These are phyloP conservation scores for Xerus inauris DNA, from an alignment of 2,113 vertebrate species.

Conservation along the genomic window DNA sequence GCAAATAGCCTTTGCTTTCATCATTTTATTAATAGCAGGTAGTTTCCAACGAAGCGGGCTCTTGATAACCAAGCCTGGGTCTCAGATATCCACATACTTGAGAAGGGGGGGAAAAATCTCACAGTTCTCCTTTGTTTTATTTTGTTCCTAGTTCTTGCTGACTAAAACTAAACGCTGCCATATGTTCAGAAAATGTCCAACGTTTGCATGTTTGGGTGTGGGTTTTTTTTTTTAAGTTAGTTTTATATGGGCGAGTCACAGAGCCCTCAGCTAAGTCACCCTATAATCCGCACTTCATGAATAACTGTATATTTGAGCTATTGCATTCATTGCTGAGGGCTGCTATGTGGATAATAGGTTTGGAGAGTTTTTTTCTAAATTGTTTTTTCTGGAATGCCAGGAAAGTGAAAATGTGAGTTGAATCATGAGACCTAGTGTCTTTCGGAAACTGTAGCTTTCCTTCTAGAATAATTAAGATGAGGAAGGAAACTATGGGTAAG, in stretches of 20 bases:
- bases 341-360: not conserved
- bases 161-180: conserved; percentile 52
- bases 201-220: conserved; percentile 23
- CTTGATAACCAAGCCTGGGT: not conserved
- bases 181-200: conserved; percentile 1
- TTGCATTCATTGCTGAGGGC: conserved; percentile 35
- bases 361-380: not conserved
- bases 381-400: conserved; percentile 25
- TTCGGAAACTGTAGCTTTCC: not conserved
- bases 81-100: not conserved
- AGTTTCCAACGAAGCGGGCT: not conserved
- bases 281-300: conserved; percentile 75
- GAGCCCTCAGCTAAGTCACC: conserved; percentile 69
- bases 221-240: conserved; percentile 12
- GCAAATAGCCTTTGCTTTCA: not conserved
- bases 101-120: not conserved
- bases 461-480: not conserved
- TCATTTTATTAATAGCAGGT: not conserved
- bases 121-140: not conserved
- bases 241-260: conserved; percentile 66
- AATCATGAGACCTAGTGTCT: not conserved
- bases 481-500: not conserved
- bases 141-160: conserved; percentile 60
- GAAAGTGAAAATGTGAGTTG: not conserved
- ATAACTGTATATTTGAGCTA: conserved; percentile 44